Conservation (phyloP, 2,888 invertebrate species). For the Harpalus rubripes region DNA sequence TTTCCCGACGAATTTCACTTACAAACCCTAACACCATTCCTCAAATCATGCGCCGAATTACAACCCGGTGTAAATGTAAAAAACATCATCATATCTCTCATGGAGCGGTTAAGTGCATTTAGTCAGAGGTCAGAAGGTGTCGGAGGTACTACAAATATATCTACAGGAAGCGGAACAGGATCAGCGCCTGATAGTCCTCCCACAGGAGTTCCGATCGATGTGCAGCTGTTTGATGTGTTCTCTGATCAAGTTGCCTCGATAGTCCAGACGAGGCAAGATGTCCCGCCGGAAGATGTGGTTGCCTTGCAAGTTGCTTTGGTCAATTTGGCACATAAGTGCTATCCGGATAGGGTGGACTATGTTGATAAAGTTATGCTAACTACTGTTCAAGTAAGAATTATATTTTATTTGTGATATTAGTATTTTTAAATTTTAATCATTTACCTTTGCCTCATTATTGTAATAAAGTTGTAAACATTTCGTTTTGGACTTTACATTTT, state of each 20-base stretch:
- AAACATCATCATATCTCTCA: constrained; percentile 97
- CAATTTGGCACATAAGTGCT: constrained; percentile 97
- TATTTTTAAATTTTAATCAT: too few species aligned
- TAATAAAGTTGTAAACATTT: neutral
- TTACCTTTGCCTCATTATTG: neutral
- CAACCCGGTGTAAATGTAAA: constrained; percentile 98
- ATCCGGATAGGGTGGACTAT: constrained; percentile 95
- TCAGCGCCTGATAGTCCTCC: constrained; percentile 70
- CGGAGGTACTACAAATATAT: constrained; percentile 71
- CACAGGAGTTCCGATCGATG: constrained; percentile 88
- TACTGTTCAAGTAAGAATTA: constrained; percentile 82
- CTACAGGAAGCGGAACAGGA: constrained; percentile 24
- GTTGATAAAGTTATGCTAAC: constrained; percentile 96
- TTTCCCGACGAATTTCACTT: constrained; percentile 99
- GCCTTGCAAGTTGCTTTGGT: constrained; percentile 96
- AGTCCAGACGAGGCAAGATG: constrained; percentile 94
- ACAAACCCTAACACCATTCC: constrained; percentile 95
- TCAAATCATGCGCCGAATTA: constrained; percentile 97
- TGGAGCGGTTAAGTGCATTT: constrained; percentile 92
- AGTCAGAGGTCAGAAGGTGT: constrained; percentile 87
- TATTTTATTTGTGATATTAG: too few species aligned
- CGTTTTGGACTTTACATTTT: too few species aligned
- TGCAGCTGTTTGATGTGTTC: constrained; percentile 98
- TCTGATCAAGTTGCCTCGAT: constrained; percentile 98
- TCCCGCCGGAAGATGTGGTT: constrained; percentile 97